Base-by-base conservation (phyloP, 2,113 vertebrate genomes). In the Phainopepla nitens region DNA sequence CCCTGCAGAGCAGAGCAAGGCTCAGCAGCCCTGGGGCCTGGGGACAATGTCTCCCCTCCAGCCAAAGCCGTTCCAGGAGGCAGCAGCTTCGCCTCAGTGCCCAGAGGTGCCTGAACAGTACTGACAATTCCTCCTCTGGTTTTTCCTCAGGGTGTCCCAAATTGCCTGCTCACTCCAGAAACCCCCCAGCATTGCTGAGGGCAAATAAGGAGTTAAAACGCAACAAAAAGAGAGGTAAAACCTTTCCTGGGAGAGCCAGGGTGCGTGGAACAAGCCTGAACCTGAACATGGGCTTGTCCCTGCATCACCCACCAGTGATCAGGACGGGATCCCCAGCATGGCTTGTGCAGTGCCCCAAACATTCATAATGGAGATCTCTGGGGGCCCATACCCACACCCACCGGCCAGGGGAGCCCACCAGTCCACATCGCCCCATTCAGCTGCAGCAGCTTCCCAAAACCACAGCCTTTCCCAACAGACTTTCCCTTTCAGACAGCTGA, bases 351-450 rank as follows among this genome's bases (percentile, higher is more conserved):
- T 71, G 29, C 71, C 22, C 17, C 36, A 82, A 13, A 68, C 2
- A 0, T 64, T 60, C 4, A 0, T 8, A 72, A 36, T 2, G 0
- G 44, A 87, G 31, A 60, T 2, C 2, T 44, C 53, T 60, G 41
- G 54, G 17, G n/a, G 73, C 36, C 17, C 47, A 19, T 12, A 65
- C 16, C 18, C 7, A 2, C 35, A 41, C 17, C 23, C 6, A 0
- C n/a, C 3, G 6, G 11, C 17, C 17, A 87, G 36, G 8, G 24
- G 23, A 83, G 50, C 33, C 36, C 61, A 42, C 22, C 15, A 85
- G 49, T 27, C 35, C 51, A 36, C 19, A 18, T 35, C 36, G 62
- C 47, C 25, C 21, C 24, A 54, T 3, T 25, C 20, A 9, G 13
- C 13, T 3, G 1, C 44, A 94, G 14, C 66, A 88, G 54, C 75